Base-by-base conservation (phyloP, 2,113 vertebrate genomes). In the Amphilophus citrinellus region DNA sequence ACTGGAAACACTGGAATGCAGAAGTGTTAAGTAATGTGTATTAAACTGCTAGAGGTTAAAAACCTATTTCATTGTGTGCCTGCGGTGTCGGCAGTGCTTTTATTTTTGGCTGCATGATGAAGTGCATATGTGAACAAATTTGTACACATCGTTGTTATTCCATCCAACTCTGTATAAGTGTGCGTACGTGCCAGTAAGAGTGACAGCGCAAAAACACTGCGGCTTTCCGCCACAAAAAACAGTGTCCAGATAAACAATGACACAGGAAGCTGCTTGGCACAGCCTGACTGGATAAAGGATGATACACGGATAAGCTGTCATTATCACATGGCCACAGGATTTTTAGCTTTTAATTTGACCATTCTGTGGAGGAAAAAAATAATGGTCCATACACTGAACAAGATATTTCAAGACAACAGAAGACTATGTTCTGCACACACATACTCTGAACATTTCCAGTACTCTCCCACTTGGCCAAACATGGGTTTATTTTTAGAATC, bases 401-500 rank as follows among this genome's bases (percentile, higher is more conserved):
- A 68, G 58, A 62, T 76, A 77, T 82, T 82, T 79, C 56, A 68
- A 80, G 79, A 87, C 90, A 85, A 87, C 66, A 71, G 59, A 84
- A 84, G 63, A 87, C 61, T 58, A 76, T 88, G 82, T 88, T 88
- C 58, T 86, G 85, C 84, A 65, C 73, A 86, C 83, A 84, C 79
- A 47, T 30, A 76, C 57, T 78, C 84, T 61, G 79, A 92, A 83
- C 78, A 83, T 78, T 92, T 84, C 50, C 81, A 91, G 58, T 71
- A 42, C 71, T 80, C 85, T 78, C 86, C 76, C 60, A 39, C 80
- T 71, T 65, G 87, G 85, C 90, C 94, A 92, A 94, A 94, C 89
- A 82, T 87, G 84, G 84, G 47, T 89, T 93, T 94, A 95, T 94
- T 95, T 95, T 95, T 93, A 93, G 91, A 85, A 56, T 83, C 62